phyloP scores from a whole-genome alignment of 2,797 vertebrate species.

The Enteromius argenteus region DNA sequence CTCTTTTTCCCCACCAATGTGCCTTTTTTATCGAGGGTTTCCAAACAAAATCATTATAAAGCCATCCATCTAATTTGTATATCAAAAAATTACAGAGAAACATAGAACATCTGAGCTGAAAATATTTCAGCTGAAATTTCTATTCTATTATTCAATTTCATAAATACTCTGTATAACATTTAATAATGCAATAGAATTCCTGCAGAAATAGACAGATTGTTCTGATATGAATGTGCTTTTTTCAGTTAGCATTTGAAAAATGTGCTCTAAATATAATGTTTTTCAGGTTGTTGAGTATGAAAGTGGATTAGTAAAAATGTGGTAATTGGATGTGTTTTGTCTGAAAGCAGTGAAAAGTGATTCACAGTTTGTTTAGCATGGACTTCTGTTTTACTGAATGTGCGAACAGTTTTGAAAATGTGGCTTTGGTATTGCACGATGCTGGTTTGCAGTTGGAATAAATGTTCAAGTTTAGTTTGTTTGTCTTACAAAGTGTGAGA shows the following conservation, averaged over 20 bases:
- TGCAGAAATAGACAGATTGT: background rate
- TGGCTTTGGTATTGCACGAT: background rate
- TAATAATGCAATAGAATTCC: background rate
- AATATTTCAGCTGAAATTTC: too few species aligned
- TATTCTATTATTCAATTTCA: background rate
- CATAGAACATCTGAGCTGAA: background rate
- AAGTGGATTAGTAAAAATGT: background rate
- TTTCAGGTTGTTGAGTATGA: background rate
- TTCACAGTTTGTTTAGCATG: background rate
- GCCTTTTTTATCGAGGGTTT: background rate
- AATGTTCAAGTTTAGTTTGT: background rate
- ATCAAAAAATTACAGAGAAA: background rate
- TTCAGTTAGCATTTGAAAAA: background rate
- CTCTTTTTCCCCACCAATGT: background rate
- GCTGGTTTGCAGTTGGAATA: background rate
- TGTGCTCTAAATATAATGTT: background rate
- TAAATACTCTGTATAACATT: background rate
- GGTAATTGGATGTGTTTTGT: background rate
- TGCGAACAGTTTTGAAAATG: background rate
- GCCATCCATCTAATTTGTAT: background rate
- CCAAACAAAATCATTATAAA: background rate
- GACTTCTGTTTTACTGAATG: background rate
- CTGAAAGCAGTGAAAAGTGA: background rate
- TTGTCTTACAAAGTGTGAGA: slow-evolving; percentile 4
- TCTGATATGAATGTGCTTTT: background rate